Percentiles rank a stretch among this genome's conserved stretches.
Evolutionary conservation across 1,140 invertebrate species (phyloP).

Genomic region (Hypsibius dujardini): DNA sequence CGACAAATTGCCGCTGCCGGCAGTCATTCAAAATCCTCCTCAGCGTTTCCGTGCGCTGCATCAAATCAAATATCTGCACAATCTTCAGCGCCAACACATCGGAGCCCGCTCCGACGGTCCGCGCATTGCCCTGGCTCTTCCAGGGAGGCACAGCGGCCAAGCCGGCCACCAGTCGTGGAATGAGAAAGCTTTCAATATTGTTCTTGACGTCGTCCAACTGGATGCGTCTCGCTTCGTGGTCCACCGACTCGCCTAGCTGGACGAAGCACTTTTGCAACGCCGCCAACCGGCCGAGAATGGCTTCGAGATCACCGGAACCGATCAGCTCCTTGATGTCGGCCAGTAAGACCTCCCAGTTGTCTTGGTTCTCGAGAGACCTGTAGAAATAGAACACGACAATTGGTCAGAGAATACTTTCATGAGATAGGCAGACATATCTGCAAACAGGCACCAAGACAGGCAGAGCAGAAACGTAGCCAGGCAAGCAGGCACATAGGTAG

Average conservation of each 20-base stretch:
- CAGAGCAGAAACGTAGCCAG: too few relatives aligned
- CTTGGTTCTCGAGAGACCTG: not conserved
- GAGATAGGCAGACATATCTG: too few relatives aligned
- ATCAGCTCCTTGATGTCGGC: not conserved
- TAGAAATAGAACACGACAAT: too few relatives aligned
- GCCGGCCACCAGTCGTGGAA: not conserved
- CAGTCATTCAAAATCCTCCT: not conserved
- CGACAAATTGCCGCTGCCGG: not conserved
- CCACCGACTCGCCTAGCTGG: not conserved
- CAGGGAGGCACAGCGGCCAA: not conserved
- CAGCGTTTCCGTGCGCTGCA: not conserved
- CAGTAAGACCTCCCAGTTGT: conserved; percentile 7
- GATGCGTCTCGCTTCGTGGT: not conserved
- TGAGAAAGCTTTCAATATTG: not conserved
- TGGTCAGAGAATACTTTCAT: too few relatives aligned
- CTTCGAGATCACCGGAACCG: not conserved
- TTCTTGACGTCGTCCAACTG: conserved; percentile 12
- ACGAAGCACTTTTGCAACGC: not conserved
- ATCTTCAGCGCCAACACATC: not conserved
- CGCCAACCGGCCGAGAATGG: not conserved
- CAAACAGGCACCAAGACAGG: too few relatives aligned
- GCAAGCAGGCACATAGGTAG: too few relatives aligned
- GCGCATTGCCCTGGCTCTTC: not conserved
- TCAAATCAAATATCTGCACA: not conserved
- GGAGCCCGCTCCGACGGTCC: not conserved